Conservation (phyloP, 2,888 invertebrate genomes). For the Chelonus formosanus region DNA sequence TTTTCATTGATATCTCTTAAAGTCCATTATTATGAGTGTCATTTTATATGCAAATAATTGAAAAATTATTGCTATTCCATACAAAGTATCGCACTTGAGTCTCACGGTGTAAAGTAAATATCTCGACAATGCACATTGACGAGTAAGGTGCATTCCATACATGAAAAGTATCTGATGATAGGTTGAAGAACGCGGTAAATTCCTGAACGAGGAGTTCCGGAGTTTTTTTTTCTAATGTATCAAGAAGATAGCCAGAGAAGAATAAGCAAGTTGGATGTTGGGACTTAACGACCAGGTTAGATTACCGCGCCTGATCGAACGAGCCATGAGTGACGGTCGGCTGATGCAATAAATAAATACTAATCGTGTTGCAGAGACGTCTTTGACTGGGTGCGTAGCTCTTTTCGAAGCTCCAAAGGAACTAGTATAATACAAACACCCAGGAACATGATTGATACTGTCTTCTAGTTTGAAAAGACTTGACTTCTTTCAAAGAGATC, state of each 20-base stretch:
- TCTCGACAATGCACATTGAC: neutral
- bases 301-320: constrained; percentile 24
- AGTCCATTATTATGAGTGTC: too few species aligned
- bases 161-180: constrained; percentile 20
- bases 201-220: constrained; percentile 19
- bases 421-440: constrained; percentile 8
- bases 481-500: constrained; percentile 6
- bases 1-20: neutral
- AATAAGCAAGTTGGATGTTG: constrained; percentile 12
- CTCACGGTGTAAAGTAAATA: constrained; percentile 4
- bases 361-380: constrained; percentile 46
- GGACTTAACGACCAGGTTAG: constrained; percentile 18
- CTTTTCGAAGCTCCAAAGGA: constrained; percentile 8
- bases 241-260: constrained; percentile 1
- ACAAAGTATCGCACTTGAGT: neutral
- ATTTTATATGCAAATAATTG: too few species aligned
- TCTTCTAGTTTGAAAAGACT: too few species aligned
- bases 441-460: constrained; percentile 14
- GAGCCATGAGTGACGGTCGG: constrained; percentile 52
- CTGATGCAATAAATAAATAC: constrained; percentile 59
- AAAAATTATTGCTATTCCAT: neutral
- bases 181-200: constrained; percentile 19
- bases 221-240: constrained; percentile 4
- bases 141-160: constrained; percentile 8
- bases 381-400: constrained; percentile 19